phyloP scores from a whole-genome alignment of 2,888 invertebrate genomes.

The Polietes domitor region DNA sequence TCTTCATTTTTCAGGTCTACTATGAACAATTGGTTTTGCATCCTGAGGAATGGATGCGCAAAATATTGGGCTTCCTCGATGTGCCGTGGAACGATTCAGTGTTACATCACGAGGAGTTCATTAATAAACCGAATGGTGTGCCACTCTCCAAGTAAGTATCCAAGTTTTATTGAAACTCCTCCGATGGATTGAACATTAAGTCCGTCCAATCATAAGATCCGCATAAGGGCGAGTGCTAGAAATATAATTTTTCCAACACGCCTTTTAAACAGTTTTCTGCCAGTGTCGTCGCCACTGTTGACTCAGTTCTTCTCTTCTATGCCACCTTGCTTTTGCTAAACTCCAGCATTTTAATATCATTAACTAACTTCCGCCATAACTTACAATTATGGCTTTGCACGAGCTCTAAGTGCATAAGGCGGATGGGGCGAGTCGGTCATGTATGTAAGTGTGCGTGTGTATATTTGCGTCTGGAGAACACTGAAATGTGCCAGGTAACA shows the following conservation, averaged over 20 bases:
- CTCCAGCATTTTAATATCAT: conserved; percentile 19
- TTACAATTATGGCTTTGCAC: conserved; percentile 41
- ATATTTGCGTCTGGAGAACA: not conserved
- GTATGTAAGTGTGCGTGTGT: not conserved
- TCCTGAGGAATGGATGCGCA: conserved; percentile 93
- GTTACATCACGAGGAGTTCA: conserved; percentile 97
- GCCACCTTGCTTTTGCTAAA: conserved; percentile 12
- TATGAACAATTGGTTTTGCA: conserved; percentile 98
- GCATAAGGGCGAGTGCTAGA: no score
- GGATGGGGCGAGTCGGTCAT: not conserved
- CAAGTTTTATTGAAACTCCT: no score
- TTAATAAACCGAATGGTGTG: conserved; percentile 97
- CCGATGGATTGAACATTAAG: no score
- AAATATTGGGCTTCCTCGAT: conserved; percentile 92
- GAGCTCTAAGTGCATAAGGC: not conserved
- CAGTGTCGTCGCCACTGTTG: no score
- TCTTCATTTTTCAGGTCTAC: conserved; percentile 85
- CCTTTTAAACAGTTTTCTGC: no score
- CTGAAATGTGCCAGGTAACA: conserved; percentile 43
- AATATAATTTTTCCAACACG: no score
- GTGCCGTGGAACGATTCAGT: conserved; percentile 98
- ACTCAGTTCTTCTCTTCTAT: not conserved
- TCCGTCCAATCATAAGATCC: no score
- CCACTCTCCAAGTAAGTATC: conserved; percentile 93
- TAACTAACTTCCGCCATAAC: conserved; percentile 61